Percentiles rank a stretch among this genome's conserved stretches.
Evolutionary conservation across 2,797 vertebrate species (phyloP).

Genomic region (Neopelma chrysocephalum): DNA sequence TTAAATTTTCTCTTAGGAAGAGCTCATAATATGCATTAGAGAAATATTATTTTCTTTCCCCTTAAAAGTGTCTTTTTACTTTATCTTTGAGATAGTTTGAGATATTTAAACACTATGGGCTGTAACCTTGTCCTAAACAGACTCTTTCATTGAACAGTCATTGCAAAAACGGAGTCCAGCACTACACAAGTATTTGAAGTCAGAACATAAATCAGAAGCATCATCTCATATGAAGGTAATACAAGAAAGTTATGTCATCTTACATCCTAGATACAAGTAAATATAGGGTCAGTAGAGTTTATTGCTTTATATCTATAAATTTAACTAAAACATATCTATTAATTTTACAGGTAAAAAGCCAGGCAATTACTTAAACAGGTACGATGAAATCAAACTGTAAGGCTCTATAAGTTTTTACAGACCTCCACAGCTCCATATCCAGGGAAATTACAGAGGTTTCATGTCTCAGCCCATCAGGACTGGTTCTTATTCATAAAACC

Average conservation of each 20-base stretch:
- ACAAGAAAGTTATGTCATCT: background rate
- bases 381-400: background rate
- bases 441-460: background rate
- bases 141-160: background rate
- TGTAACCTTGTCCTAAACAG: background rate
- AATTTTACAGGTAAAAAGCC: background rate
- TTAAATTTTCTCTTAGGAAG: background rate
- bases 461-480: background rate
- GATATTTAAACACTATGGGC: background rate
- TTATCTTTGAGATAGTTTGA: background rate
- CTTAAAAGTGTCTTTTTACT: background rate
- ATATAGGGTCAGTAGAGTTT: background rate
- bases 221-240: background rate
- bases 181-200: background rate
- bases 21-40: background rate
- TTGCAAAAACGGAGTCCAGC: background rate
- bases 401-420: background rate
- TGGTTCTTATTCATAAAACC: background rate
- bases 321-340: background rate
- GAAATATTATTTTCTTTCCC: background rate
- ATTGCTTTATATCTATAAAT: background rate
- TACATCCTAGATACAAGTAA: background rate
- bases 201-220: background rate
- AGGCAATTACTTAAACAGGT: background rate
- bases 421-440: background rate